Conservation (phyloP, 1,140 invertebrate genomes). For the Polypedilum vanderplanki region DNA sequence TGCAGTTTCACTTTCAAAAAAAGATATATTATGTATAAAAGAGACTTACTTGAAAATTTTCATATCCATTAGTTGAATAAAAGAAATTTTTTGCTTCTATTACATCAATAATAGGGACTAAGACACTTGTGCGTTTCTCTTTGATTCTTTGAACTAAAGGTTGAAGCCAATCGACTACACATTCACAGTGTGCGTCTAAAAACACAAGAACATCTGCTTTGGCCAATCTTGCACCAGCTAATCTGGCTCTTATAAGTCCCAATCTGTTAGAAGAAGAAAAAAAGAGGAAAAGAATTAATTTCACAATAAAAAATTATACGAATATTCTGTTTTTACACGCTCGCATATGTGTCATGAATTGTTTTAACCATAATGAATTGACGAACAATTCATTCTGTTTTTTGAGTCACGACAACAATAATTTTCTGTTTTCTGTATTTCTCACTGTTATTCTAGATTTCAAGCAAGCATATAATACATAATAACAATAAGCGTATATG, state of each 20-base stretch:
- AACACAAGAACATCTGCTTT: constrained; percentile 82
- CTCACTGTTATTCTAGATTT: too few relatives aligned
- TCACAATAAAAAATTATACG: too few relatives aligned
- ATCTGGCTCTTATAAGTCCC: constrained; percentile 77
- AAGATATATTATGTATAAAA: neutral
- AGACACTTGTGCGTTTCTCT: constrained; percentile 66
- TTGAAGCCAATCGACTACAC: constrained; percentile 73
- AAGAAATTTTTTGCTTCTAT: constrained; percentile 81
- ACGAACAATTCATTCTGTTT: too few relatives aligned
- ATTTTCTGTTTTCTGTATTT: too few relatives aligned
- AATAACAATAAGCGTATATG: too few relatives aligned
- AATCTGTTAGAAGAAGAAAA: constrained; percentile 44
- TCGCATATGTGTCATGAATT: too few relatives aligned
- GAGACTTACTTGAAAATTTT: constrained; percentile 47
- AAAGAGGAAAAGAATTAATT: constrained; percentile 28
- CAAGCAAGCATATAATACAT: too few relatives aligned
- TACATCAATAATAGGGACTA: constrained; percentile 90
- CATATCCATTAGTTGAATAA: constrained; percentile 62
- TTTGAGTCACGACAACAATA: too few relatives aligned
- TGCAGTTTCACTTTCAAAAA: neutral
- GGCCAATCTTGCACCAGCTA: constrained; percentile 70
- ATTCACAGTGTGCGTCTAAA: constrained; percentile 93
- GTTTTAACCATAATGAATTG: too few relatives aligned
- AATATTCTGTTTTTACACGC: constrained; percentile 27
- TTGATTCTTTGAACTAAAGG: constrained; percentile 77